These are phyloP conservation scores for Hydrotaea diabolus DNA, from an alignment of 2,888 invertebrate species.

Conservation along the genomic window DNA sequence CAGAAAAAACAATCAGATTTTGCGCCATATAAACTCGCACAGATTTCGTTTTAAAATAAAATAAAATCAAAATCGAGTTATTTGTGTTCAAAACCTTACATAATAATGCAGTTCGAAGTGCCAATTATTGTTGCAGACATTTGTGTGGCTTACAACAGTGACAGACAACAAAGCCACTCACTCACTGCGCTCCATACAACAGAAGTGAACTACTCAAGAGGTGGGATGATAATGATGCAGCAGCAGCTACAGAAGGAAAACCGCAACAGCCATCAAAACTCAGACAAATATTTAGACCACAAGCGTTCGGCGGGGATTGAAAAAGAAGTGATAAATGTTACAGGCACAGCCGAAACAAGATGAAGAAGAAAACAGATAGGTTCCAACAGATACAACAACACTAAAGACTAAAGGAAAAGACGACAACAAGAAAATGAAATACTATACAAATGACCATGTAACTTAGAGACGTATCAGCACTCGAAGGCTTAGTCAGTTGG, in stretches of 20 bases:
- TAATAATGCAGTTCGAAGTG: constrained; percentile 58
- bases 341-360: not conserved
- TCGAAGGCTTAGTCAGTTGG: not conserved
- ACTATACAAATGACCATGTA: not conserved
- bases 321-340: not conserved
- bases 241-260: not conserved
- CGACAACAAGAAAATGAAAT: not conserved
- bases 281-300: too few species aligned
- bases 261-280: too few species aligned
- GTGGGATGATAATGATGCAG: constrained; percentile 5
- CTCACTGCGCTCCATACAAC: not conserved
- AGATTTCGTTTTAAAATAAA: not conserved
- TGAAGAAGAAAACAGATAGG: not conserved
- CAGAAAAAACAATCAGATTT: not conserved
- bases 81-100: constrained; percentile 30
- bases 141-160: constrained; percentile 5
- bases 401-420: too few species aligned
- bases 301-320: not conserved
- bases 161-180: not conserved
- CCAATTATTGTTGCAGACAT: constrained; percentile 52
- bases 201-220: not conserved
- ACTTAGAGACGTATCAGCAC: constrained; percentile 1
- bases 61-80: constrained; percentile 31
- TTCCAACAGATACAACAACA: not conserved
- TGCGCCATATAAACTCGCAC: not conserved